Base-by-base conservation (phyloP, 2,113 vertebrate genomes). In the Trematomus loennbergii region DNA sequence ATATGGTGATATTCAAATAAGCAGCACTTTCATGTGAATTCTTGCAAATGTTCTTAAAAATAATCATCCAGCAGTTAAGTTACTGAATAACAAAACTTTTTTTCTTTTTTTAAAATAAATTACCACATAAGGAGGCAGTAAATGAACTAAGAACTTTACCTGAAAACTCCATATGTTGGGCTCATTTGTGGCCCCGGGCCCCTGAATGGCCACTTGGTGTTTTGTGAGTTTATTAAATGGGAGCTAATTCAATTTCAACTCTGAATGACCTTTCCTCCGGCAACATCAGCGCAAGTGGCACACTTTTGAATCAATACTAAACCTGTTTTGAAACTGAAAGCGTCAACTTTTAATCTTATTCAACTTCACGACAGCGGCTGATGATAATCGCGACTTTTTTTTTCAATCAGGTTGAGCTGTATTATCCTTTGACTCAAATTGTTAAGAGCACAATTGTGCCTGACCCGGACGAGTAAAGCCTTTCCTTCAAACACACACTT, bases 341-440 rank as follows among this genome's bases (percentile, higher is more conserved):
- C 65, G 8, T n/a, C 43, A 78, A 69, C 76, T 79, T 87, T 74
- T 70, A 57, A 20, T 83, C 69, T 16, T 25, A 18, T 75, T 69
- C 29, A 52, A 69, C 84, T 78, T 79, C 43, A 29, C 61, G 52
- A 75, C 83, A 2, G 66, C 13, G 20, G n/a, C 84, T 87, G 86
- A 89, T 89, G 86, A 87, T 86, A 83, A 87, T 88, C 61, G 43
- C 55, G 75, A 78, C 83, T 86, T 85, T 78, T 75, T 25, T 25
- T 29, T 29, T 29, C 25, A 86, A 70, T 80, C 76, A 54, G 58
- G 76, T 43, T 10, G 1, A 82, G 69, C 80, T 68, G 57, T 72
- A 72, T 87, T 87, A 72, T 82, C 77, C 75, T 85, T 75, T 68
- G 62, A 79, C 62, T 49, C 36, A 79, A 75, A 85, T 72, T 82